Percentiles rank a stretch among this genome's conserved stretches.
Conservation (phyloP, 1,140 invertebrate species). For the Papilio polytes region DNA sequence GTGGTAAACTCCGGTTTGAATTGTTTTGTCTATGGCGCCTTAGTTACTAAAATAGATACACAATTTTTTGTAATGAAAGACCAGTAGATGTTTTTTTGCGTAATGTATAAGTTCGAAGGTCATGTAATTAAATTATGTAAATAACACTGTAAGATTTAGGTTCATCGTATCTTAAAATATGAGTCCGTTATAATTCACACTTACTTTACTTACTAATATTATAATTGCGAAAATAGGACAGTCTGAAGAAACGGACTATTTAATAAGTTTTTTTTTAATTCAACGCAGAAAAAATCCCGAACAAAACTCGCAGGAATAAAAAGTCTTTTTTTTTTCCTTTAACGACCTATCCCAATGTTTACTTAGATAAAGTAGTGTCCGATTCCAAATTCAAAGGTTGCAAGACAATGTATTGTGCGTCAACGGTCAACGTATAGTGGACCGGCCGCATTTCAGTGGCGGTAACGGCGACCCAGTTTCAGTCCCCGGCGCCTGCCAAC, state of each 20-base stretch:
- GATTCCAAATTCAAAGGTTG: slow-evolving; percentile 27
- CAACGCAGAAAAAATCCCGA: too few relatives aligned
- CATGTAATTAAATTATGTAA: not conserved
- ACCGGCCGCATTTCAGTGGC: slow-evolving; percentile 34
- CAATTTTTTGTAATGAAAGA: not conserved
- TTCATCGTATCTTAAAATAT: too few relatives aligned
- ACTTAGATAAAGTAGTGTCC: not conserved
- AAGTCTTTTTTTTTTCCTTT: not conserved
- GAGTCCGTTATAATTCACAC: too few relatives aligned
- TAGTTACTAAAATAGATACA: not conserved
- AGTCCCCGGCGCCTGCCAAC: slow-evolving; percentile 36
- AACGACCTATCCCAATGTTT: not conserved
- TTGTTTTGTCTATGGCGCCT: slow-evolving; percentile 10
- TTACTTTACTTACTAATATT: too few relatives aligned
- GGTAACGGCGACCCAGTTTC: slow-evolving; percentile 34
- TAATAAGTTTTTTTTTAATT: too few relatives aligned
- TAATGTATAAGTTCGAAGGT: not conserved
- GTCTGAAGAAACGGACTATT: too few relatives aligned
- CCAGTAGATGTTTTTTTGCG: not conserved
- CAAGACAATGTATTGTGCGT: slow-evolving; percentile 17
- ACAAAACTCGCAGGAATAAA: too few relatives aligned
- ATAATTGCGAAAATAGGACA: too few relatives aligned
- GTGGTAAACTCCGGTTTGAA: not conserved
- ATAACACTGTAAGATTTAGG: too few relatives aligned
- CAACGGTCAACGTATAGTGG: not conserved